Evolutionary conservation across 2,797 vertebrate species (phyloP).

Genomic region (Todus mexicanus): DNA sequence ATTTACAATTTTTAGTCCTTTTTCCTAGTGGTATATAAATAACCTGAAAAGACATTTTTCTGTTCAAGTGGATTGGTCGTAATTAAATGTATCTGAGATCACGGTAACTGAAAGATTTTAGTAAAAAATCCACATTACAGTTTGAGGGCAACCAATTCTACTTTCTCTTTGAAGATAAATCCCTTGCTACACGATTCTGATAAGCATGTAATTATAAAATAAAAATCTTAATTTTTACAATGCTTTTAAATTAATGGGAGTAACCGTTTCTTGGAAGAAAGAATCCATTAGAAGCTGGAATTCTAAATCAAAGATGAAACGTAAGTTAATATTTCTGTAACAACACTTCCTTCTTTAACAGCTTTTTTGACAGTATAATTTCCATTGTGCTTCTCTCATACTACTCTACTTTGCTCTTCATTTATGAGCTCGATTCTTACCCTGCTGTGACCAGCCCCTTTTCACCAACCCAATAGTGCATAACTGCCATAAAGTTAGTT

Average conservation of each 20-base stretch:
- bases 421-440: not conserved
- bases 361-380: not conserved
- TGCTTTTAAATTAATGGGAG: not conserved
- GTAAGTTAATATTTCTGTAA: not conserved
- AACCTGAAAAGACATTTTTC: not conserved
- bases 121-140: not conserved
- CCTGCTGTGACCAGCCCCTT: constrained; percentile 8
- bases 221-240: not conserved
- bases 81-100: not conserved
- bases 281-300: not conserved
- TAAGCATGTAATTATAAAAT: not conserved
- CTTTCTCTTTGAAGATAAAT: not conserved
- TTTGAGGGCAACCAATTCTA: not conserved
- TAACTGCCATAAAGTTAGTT: not conserved
- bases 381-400: not conserved
- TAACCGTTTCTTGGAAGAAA: not conserved
- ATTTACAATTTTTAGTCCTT: not conserved
- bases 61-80: not conserved
- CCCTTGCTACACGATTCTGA: not conserved
- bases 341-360: not conserved
- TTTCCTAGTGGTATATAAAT: not conserved
- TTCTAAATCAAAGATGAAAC: not conserved
- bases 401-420: not conserved
- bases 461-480: not conserved
- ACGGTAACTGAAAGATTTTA: not conserved